phyloP scores from a whole-genome alignment of 2,113 vertebrate species.

The Marcusenius ussheri region DNA sequence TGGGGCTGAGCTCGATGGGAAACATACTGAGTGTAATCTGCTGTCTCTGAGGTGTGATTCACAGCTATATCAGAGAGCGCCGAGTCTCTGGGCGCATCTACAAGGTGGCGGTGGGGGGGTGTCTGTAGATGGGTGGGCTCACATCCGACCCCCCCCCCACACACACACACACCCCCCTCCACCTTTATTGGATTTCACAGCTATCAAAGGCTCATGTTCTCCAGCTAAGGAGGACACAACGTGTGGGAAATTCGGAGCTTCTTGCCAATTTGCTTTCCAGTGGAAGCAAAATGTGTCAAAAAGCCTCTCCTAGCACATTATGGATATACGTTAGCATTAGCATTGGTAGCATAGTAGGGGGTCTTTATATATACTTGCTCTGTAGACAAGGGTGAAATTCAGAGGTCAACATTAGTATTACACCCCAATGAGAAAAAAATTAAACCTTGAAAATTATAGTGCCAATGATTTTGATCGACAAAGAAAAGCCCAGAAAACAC shows the following conservation, averaged over 20 bases:
- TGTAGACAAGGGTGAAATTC: background rate
- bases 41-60: background rate
- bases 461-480: background rate
- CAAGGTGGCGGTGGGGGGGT: background rate
- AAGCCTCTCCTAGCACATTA: background rate
- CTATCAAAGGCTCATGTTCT: background rate
- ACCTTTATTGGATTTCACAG: constrained; percentile 3
- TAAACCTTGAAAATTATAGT: background rate
- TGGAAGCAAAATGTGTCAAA: background rate
- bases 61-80: background rate
- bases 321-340: background rate
- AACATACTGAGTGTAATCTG: background rate
- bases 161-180: too few species aligned
- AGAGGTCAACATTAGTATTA: background rate
- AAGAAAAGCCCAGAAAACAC: background rate
- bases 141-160: background rate
- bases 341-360: background rate
- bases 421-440: background rate
- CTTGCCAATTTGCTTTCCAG: background rate
- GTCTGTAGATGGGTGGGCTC: background rate
- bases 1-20: background rate
- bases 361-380: background rate
- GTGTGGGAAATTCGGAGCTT: background rate
- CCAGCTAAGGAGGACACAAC: background rate
- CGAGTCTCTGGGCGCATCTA: background rate